Evolutionary conservation across 2,797 vertebrate species (phyloP).

Genomic region (Lemur catta): DNA sequence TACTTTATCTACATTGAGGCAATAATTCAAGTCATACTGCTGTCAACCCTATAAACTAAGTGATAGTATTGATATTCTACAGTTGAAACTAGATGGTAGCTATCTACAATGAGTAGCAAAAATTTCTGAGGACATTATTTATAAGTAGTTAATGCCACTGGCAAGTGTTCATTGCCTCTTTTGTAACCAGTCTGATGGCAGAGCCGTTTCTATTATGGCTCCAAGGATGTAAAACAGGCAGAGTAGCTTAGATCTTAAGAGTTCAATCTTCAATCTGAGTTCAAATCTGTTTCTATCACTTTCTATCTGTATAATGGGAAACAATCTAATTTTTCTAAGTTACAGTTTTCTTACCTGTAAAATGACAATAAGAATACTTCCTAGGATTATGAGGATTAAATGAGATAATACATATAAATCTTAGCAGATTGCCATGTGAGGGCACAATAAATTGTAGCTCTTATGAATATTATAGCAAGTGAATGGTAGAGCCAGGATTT

Average conservation of each 20-base stretch:
- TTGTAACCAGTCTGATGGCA: neutral
- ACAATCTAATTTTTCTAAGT: neutral
- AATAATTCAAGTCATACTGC: neutral
- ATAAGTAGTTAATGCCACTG: neutral
- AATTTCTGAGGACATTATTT: neutral
- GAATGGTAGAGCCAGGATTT: neutral
- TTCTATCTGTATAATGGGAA: neutral
- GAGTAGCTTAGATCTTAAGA: neutral
- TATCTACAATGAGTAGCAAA: neutral
- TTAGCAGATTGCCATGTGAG: neutral
- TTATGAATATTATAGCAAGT: neutral
- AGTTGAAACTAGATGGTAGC: neutral
- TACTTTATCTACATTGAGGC: neutral
- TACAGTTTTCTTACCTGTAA: neutral
- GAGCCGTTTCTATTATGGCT: neutral
- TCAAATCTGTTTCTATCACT: neutral
- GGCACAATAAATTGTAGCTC: neutral
- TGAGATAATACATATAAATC: neutral
- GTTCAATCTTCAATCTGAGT: neutral
- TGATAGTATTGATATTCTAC: neutral
- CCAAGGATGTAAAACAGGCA: neutral
- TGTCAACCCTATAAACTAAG: neutral
- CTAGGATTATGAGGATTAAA: neutral
- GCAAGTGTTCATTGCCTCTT: neutral
- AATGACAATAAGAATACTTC: neutral